Conservation (phyloP, 2,888 invertebrate genomes). For the Diplazon laetatorius region DNA sequence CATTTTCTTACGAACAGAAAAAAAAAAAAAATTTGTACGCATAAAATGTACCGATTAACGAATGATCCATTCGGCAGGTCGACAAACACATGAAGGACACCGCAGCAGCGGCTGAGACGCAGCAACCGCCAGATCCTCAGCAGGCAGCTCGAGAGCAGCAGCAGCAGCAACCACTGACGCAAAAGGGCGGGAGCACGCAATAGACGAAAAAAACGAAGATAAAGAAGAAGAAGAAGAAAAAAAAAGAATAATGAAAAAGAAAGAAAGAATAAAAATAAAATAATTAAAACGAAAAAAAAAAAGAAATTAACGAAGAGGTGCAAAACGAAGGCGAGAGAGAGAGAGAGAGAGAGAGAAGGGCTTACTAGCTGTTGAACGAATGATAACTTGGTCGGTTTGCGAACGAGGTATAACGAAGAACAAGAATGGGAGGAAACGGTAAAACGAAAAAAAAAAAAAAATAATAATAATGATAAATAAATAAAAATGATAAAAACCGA, state of each 20-base stretch:
- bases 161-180: slow-evolving; percentile 78
- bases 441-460: slow-evolving; percentile 35
- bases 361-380: slow-evolving; percentile 44
- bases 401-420: slow-evolving; percentile 30
- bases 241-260: slow-evolving; percentile 58
- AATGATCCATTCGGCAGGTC: slow-evolving; percentile 71
- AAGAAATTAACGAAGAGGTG: slow-evolving; percentile 51
- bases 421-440: slow-evolving; percentile 6
- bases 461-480: slow-evolving; percentile 36
- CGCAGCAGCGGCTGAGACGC: slow-evolving; percentile 74
- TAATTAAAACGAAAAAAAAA: no score
- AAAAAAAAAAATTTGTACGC: no score
- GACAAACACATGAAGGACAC: slow-evolving; percentile 81
- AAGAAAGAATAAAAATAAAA: slow-evolving; percentile 65
- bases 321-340: slow-evolving; percentile 54
- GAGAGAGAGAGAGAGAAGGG: slow-evolving; percentile 35
- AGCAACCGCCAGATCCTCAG: slow-evolving; percentile 74
- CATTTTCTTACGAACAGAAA: no score
- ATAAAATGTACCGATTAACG: background rate
- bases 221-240: no score
- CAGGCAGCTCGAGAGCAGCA: slow-evolving; percentile 71
- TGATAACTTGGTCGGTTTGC: slow-evolving; percentile 48
- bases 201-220: slow-evolving; percentile 72
- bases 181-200: slow-evolving; percentile 80
- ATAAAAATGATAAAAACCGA: slow-evolving; percentile 24